Percentiles rank a stretch among this genome's conserved stretches.
These are phyloP conservation scores for Dissostichus mawsoni DNA, from an alignment of 2,113 vertebrate genomes.

Conservation along the genomic window DNA sequence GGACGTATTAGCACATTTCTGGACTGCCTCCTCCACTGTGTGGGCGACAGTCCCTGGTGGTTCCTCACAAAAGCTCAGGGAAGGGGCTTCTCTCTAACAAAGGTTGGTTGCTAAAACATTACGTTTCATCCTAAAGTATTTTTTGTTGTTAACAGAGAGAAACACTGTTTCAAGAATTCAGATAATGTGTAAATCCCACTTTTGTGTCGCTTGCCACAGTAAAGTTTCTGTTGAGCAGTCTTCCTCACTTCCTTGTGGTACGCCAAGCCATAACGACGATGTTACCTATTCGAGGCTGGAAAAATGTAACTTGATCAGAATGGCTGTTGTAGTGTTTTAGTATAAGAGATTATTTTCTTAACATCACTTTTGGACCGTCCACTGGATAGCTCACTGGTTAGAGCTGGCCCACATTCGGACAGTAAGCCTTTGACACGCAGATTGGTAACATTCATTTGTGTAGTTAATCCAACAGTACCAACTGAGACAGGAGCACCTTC, in stretches of 20 bases:
- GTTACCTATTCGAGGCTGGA: neutral
- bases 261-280: constrained; percentile 3
- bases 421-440: too few species aligned
- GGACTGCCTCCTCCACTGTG: neutral
- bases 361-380: too few species aligned
- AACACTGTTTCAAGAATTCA: too few species aligned
- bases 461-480: too few species aligned
- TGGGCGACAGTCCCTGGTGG: neutral
- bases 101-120: neutral
- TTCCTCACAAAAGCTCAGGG: neutral
- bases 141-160: neutral
- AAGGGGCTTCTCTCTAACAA: neutral
- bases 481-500: neutral
- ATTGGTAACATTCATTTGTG: too few species aligned
- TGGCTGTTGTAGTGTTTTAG: too few species aligned
- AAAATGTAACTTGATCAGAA: too few species aligned
- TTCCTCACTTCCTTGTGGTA: too few species aligned
- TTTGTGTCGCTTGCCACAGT: neutral
- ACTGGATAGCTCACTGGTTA: too few species aligned
- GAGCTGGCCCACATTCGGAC: too few species aligned
- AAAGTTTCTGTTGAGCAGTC: too few species aligned
- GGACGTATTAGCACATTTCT: neutral
- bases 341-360: too few species aligned
- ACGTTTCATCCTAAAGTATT: neutral
- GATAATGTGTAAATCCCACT: neutral